Evolutionary conservation across 2,113 vertebrate species (phyloP).

Genomic region (Oxygymnocypris stewartii): DNA sequence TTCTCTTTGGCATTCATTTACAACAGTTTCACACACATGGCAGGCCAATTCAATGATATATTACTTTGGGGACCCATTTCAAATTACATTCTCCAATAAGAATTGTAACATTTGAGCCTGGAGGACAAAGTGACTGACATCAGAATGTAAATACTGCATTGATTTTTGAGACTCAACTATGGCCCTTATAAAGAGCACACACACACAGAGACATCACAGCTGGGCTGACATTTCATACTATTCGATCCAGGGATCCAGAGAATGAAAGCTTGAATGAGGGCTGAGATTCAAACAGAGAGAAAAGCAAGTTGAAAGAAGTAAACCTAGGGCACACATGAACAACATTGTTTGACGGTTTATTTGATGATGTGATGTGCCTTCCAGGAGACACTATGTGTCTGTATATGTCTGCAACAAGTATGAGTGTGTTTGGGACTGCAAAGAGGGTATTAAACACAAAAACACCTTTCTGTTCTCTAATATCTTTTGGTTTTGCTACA

Average conservation of each 20-base stretch:
- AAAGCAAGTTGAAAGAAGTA: constrained; percentile 38
- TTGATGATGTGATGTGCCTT: constrained; percentile 27
- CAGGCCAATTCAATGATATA: constrained; percentile 53
- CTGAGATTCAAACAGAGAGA: constrained; percentile 33
- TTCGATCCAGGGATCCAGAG: constrained; percentile 45
- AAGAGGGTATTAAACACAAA: background rate
- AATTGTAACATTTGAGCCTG: constrained; percentile 49
- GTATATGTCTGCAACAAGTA: constrained; percentile 4
- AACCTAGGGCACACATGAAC: constrained; percentile 9
- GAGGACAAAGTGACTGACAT: constrained; percentile 57
- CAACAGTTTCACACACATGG: constrained; percentile 46
- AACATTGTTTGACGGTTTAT: constrained; percentile 28
- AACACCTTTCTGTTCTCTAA: too few species aligned
- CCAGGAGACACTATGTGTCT: background rate
- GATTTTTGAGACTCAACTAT: constrained; percentile 53
- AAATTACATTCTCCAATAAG: constrained; percentile 54
- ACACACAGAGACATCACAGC: constrained; percentile 36
- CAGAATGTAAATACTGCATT: constrained; percentile 59
- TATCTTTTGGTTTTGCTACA: too few species aligned
- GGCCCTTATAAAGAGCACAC: constrained; percentile 37
- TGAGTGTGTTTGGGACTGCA: constrained; percentile 7
- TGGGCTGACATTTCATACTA: constrained; percentile 50
- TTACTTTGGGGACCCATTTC: constrained; percentile 54
- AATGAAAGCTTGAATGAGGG: constrained; percentile 44
- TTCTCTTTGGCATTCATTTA: constrained; percentile 46